A percentile compares a stretch with the other conserved stretches of the same genome.
phyloP scores from a whole-genome alignment of 2,797 vertebrate species.

The Neosilurus mollespiculum region DNA sequence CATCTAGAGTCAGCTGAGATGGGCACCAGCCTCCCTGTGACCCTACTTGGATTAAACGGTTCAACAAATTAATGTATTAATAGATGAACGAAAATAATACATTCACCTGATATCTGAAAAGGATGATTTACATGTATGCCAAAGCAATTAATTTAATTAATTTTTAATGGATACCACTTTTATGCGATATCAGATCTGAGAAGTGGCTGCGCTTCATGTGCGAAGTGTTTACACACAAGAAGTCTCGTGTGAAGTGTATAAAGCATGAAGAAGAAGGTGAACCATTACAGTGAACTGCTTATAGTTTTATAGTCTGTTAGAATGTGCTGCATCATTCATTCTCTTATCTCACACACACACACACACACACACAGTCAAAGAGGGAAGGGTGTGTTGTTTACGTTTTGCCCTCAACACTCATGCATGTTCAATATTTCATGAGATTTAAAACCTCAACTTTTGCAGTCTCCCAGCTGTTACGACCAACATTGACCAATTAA shows the following conservation, averaged over 20 bases:
- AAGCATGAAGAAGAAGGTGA: background rate
- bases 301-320: constrained; percentile 5
- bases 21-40: too few relatives aligned
- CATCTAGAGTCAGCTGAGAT: too few relatives aligned
- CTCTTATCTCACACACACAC: background rate
- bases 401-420: constrained; percentile 70
- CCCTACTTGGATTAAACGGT: too few relatives aligned
- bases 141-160: background rate
- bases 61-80: too few relatives aligned
- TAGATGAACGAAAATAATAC: background rate
- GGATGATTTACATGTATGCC: background rate
- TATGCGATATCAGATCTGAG: background rate
- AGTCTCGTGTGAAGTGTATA: background rate
- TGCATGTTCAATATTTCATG: constrained; percentile 74
- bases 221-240: background rate
- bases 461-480: constrained; percentile 72
- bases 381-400: constrained; percentile 54
- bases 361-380: background rate
- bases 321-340: background rate
- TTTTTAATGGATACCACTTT: background rate
- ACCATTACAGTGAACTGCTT: background rate
- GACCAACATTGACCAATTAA: constrained; percentile 38
- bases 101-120: background rate
- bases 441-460: constrained; percentile 64
- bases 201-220: background rate